Evolutionary conservation across 1,140 invertebrate species (phyloP).

Genomic region (Calycopis cecrops): DNA sequence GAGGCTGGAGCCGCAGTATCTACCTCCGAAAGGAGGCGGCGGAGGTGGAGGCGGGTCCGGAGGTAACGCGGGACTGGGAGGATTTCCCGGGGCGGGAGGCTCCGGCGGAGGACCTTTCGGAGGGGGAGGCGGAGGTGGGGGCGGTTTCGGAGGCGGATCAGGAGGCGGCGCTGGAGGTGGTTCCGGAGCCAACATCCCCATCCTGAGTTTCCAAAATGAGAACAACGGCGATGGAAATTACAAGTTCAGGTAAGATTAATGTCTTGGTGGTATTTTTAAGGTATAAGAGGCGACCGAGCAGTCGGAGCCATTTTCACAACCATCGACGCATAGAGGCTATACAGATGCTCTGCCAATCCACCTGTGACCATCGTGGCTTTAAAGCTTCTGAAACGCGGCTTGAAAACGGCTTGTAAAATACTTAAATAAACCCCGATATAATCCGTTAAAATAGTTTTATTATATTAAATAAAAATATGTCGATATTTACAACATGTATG

Average conservation of each 20-base stretch:
- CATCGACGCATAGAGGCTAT: too few relatives aligned
- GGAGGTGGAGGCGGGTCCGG: constrained; percentile 35
- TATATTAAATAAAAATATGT: too few relatives aligned
- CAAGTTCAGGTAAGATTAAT: constrained; percentile 53
- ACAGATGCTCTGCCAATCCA: too few relatives aligned
- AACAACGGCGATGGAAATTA: constrained; percentile 77
- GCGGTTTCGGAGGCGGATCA: constrained; percentile 28
- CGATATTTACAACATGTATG: too few relatives aligned
- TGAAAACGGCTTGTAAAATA: too few relatives aligned
- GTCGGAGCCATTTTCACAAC: too few relatives aligned
- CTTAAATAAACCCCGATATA: too few relatives aligned
- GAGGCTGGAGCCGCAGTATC: constrained; percentile 57
- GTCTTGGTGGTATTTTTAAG: too few relatives aligned
- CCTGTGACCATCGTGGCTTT: too few relatives aligned
- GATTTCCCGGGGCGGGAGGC: constrained; percentile 11
- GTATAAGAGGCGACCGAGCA: too few relatives aligned
- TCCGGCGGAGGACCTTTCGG: constrained; percentile 30
- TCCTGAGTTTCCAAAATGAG: constrained; percentile 73
- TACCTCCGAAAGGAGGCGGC: constrained; percentile 46
- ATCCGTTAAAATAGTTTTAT: too few relatives aligned
- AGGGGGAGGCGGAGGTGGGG: constrained; percentile 34
- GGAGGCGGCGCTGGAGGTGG: constrained; percentile 34
- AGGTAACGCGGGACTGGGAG: constrained; percentile 10
- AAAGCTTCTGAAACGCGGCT: too few relatives aligned
- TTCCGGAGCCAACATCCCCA: constrained; percentile 65